Evolutionary conservation across 1,140 invertebrate species (phyloP).

Genomic region (Eueides isabella): DNA sequence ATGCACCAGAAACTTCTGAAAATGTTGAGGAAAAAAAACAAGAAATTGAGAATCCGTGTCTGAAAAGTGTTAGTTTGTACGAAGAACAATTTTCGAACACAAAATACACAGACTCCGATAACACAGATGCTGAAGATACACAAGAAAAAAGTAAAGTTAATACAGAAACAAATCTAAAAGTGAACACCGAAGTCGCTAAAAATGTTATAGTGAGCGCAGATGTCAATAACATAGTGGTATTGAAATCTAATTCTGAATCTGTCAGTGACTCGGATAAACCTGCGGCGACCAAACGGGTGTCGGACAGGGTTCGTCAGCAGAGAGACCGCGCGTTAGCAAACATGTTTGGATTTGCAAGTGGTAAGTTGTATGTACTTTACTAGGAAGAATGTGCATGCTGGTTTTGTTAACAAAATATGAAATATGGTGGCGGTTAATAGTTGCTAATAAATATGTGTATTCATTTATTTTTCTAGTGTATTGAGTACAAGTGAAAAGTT

Average conservation of each 20-base stretch:
- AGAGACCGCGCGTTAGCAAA: constrained; percentile 59
- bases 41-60: constrained; percentile 56
- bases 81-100: constrained; percentile 52
- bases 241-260: constrained; percentile 60
- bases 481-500: too few species aligned
- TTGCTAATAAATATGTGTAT: not conserved
- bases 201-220: not conserved
- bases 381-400: constrained; percentile 5
- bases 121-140: constrained; percentile 29
- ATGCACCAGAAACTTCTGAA: constrained; percentile 13
- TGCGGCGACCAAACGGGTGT: constrained; percentile 13
- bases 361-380: constrained; percentile 51
- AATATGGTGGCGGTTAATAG: not conserved
- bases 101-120: constrained; percentile 53
- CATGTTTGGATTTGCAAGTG: constrained; percentile 68
- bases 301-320: constrained; percentile 38
- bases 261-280: constrained; percentile 34
- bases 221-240: constrained; percentile 47
- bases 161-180: constrained; percentile 13
- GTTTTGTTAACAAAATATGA: not conserved
- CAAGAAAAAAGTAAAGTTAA: constrained; percentile 16
- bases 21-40: constrained; percentile 17
- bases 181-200: constrained; percentile 2
- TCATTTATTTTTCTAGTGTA: too few species aligned
- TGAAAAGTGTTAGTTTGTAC: constrained; percentile 64